Conservation (phyloP, 2,113 vertebrate species). For the Mormoops blainvillei region DNA sequence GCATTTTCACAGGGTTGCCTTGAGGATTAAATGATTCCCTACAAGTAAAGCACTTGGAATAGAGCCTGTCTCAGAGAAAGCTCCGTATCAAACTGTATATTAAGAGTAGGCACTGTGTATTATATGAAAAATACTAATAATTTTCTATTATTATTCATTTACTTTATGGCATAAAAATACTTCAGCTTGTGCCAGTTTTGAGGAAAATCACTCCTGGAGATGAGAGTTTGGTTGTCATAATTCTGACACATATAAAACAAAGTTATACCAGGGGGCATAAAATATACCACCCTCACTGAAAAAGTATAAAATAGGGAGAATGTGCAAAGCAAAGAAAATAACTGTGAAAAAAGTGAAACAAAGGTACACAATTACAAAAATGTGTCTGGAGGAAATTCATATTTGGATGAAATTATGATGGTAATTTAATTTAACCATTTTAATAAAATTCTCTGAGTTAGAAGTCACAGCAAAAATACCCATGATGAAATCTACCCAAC, state of each 20-base stretch:
- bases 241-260: background rate
- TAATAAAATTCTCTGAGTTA: conserved; percentile 52
- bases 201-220: background rate
- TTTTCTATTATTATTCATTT: background rate
- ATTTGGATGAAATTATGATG: conserved; percentile 37
- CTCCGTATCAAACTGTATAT: background rate
- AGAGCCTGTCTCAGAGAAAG: background rate
- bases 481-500: conserved; percentile 27
- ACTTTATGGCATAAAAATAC: background rate
- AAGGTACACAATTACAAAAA: conserved; percentile 29
- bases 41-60: background rate
- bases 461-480: conserved; percentile 29
- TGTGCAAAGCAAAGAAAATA: background rate
- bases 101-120: background rate
- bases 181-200: background rate
- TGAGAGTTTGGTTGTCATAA: background rate
- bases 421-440: conserved; percentile 60
- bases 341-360: conserved; percentile 1
- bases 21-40: background rate
- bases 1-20: background rate
- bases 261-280: background rate
- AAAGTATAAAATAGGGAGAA: background rate
- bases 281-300: background rate
- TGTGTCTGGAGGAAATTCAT: conserved; percentile 39
- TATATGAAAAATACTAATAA: background rate